phyloP scores from a whole-genome alignment of 2,113 vertebrate genomes.

The Phalacrocorax aristotelis region DNA sequence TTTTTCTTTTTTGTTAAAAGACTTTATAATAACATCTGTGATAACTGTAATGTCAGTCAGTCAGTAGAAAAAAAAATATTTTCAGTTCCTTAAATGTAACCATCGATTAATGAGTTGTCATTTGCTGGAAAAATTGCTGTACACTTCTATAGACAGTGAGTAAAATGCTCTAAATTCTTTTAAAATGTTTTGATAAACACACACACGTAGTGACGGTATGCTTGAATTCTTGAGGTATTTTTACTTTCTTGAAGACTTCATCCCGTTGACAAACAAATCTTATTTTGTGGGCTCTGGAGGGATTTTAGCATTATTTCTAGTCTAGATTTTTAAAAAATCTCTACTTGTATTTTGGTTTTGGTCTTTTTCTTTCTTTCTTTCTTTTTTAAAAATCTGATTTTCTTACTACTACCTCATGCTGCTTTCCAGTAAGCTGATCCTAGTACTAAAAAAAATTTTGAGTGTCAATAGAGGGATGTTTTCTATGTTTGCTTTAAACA shows the following conservation, averaged over 20 bases:
- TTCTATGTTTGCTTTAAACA: slow-evolving; percentile 18
- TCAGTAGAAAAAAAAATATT: background rate
- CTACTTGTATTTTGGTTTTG: background rate
- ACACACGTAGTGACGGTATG: background rate
- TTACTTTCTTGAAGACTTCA: background rate
- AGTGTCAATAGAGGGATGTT: background rate
- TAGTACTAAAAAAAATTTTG: background rate
- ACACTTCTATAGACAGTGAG: background rate
- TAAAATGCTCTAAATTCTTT: background rate
- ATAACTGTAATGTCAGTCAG: background rate
- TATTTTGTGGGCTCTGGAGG: background rate
- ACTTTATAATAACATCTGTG: background rate
- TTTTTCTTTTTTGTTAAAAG: background rate
- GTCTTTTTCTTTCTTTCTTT: background rate
- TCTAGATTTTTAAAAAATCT: background rate
- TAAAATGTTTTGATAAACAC: background rate
- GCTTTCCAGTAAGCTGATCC: background rate
- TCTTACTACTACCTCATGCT: background rate
- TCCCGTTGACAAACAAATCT: background rate
- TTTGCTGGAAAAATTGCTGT: background rate
- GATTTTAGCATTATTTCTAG: background rate
- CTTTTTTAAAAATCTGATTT: background rate
- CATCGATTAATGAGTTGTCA: background rate
- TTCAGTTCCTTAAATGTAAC: background rate
- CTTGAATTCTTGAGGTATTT: background rate